These are phyloP conservation scores for Galeopsomyia nigrocyanea DNA, from an alignment of 2,888 invertebrate genomes.

Conservation along the genomic window DNA sequence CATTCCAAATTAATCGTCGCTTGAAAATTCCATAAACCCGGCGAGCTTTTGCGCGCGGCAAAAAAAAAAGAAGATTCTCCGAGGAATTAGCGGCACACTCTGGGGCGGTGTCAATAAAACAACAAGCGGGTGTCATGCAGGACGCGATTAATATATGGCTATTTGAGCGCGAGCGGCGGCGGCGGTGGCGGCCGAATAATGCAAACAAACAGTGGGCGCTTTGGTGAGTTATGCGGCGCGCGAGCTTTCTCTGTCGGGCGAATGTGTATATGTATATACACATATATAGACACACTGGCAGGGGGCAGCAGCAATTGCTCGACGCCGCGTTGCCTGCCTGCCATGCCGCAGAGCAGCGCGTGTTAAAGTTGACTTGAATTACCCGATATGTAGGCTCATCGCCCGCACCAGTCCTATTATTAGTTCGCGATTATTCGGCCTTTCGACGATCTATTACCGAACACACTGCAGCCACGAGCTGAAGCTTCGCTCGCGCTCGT, in stretches of 20 bases:
- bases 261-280: no score
- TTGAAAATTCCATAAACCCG: conserved; percentile 34
- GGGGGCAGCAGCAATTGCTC: conserved; percentile 54
- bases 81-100: no score
- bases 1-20: conserved; percentile 34
- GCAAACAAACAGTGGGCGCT: conserved; percentile 59
- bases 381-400: conserved; percentile 49
- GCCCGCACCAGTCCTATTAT: conserved; percentile 58
- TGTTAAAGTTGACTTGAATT: conserved; percentile 65
- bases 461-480: conserved; percentile 16
- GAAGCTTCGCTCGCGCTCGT: conserved; percentile 20
- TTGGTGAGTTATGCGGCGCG: conserved; percentile 63
- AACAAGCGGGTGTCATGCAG: conserved; percentile 55
- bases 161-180: conserved; percentile 57
- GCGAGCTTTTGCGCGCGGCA: background rate
- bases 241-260: no score
- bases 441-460: conserved; percentile 56
- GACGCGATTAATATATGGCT: conserved; percentile 63
- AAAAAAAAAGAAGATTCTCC: no score
- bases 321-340: conserved; percentile 49
- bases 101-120: conserved; percentile 58
- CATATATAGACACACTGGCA: no score
- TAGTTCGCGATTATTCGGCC: conserved; percentile 58
- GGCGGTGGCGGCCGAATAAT: conserved; percentile 57
- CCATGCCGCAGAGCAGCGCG: conserved; percentile 30